Evolutionary conservation across 2,113 vertebrate species (phyloP).

Genomic region (Aviceda subcristata): DNA sequence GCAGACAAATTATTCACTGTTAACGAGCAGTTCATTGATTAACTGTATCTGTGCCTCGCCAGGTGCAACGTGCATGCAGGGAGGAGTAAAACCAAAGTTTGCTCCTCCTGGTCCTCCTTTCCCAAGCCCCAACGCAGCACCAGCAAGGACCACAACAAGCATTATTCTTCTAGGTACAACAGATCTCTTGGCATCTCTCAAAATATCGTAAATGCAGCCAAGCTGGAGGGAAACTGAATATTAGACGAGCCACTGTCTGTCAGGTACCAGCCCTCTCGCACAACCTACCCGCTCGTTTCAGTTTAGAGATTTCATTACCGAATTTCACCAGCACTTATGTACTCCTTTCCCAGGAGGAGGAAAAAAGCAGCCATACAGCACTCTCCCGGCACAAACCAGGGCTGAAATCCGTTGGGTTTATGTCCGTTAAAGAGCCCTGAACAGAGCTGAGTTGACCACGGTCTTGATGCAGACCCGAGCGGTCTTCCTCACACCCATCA

Average conservation of each 20-base stretch:
- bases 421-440: background rate
- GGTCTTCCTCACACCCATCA: background rate
- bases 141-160: background rate
- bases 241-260: background rate
- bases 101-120: background rate
- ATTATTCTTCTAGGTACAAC: background rate
- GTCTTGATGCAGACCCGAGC: background rate
- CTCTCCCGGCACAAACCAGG: background rate
- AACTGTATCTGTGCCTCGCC: background rate
- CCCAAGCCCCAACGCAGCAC: accelerated
- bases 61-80: background rate
- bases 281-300: background rate
- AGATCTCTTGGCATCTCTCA: background rate
- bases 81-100: background rate
- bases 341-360: background rate
- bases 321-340: accelerated
- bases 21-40: background rate
- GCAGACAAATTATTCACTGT: background rate
- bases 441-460: background rate
- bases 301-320: background rate
- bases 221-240: background rate
- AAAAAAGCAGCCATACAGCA: background rate
- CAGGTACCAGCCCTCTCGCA: background rate
- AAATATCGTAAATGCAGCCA: background rate
- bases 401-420: background rate